phyloP scores from a whole-genome alignment of 1,140 invertebrate species.

The Neodiprion pinetum region DNA sequence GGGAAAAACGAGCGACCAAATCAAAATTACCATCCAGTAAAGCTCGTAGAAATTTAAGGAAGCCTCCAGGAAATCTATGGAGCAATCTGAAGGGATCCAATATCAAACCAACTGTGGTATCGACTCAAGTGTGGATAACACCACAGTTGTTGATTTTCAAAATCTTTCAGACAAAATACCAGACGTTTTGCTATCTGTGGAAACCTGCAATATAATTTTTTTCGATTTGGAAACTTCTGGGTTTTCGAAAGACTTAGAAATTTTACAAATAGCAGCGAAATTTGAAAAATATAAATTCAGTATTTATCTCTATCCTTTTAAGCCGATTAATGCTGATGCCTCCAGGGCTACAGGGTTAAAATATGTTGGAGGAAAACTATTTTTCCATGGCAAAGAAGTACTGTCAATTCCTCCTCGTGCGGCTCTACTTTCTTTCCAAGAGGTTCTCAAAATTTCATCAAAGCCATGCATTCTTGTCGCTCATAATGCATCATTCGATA shows the following conservation, averaged over 20 bases:
- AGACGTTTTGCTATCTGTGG: neutral
- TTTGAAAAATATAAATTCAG: too few species aligned
- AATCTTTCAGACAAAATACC: neutral
- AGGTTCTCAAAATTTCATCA: too few species aligned
- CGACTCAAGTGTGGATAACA: too few species aligned
- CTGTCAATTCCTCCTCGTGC: constrained; percentile 1
- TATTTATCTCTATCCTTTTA: too few species aligned
- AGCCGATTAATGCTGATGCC: too few species aligned
- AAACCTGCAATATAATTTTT: constrained; percentile 19
- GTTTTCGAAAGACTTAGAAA: neutral
- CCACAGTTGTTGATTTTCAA: too few species aligned
- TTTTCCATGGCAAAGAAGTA: constrained; percentile 12
- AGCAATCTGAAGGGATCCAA: neutral
- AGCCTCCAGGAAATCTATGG: constrained; percentile 5
- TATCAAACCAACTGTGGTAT: too few species aligned
- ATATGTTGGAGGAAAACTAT: neutral
- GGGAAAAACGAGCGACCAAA: constrained; percentile 16
- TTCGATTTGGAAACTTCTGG: constrained; percentile 31
- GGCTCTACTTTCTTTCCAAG: neutral
- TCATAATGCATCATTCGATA: too few species aligned
- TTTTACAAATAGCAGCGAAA: too few species aligned
- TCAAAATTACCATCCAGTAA: constrained; percentile 19
- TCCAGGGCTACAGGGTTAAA: constrained; percentile 12
- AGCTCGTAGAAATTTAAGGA: constrained; percentile 18
- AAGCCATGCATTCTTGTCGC: too few species aligned